Evolutionary conservation across 2,888 invertebrate genomes (phyloP).

Genomic region (Pollenia amentaria): DNA sequence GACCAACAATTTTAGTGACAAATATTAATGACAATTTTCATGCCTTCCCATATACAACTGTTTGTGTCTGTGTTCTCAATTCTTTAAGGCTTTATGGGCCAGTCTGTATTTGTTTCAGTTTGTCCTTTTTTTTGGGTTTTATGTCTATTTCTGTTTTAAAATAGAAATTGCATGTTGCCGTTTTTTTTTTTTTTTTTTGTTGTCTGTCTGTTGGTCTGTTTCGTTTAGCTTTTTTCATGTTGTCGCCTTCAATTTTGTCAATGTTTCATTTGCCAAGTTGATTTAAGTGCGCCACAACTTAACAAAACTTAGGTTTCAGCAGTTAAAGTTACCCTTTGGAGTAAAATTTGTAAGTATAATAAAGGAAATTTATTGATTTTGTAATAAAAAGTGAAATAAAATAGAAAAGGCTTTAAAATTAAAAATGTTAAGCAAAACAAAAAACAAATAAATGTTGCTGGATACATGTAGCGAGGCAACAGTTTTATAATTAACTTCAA

Average conservation of each 20-base stretch:
- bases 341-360: constrained; percentile 34
- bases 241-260: constrained; percentile 66
- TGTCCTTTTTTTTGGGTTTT: constrained; percentile 13
- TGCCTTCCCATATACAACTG: constrained; percentile 62
- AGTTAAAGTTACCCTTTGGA: constrained; percentile 63
- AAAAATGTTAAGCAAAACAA: background rate
- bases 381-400: background rate
- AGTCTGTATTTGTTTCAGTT: constrained; percentile 20
- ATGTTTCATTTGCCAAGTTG: constrained; percentile 44
- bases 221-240: constrained; percentile 1
- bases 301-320: constrained; percentile 52
- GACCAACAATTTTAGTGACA: constrained; percentile 72
- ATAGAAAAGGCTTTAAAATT: background rate
- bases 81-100: constrained; percentile 35
- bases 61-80: background rate
- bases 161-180: constrained; percentile 60
- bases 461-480: background rate
- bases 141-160: constrained; percentile 41
- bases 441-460: constrained; percentile 1
- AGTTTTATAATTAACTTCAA: too few species aligned
- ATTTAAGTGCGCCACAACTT: constrained; percentile 35
- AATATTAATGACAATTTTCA: constrained; percentile 77
- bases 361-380: constrained; percentile 65
- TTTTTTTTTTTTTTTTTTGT: constrained; percentile 14
- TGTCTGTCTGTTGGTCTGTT: constrained; percentile 11